Evolutionary conservation across 2,113 vertebrate species (phyloP).

Genomic region (Trogon melanurus): DNA sequence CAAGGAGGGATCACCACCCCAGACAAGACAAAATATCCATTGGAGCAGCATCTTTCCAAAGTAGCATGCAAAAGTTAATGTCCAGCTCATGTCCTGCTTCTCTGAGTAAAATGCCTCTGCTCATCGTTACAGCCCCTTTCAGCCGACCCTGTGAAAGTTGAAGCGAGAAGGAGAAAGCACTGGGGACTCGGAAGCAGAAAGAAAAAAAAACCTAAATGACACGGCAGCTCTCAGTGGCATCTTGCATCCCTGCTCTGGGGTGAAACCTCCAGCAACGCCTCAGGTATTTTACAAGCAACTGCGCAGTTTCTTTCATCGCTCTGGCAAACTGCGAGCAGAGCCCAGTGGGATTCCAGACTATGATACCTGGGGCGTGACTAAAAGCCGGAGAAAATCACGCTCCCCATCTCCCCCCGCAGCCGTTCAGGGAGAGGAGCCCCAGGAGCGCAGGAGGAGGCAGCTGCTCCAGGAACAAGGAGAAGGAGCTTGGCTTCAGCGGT

Average conservation of each 20-base stretch:
- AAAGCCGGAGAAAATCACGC: neutral
- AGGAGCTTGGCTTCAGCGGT: accelerated
- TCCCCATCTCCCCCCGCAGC: neutral
- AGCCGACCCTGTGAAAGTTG: neutral
- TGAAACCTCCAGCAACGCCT: neutral
- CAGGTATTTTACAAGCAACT: neutral
- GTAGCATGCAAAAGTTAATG: neutral
- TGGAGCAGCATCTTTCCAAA: neutral
- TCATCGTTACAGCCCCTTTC: neutral
- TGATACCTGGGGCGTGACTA: neutral
- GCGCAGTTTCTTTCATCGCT: neutral
- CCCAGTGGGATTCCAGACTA: neutral
- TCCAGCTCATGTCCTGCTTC: neutral
- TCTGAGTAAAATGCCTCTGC: neutral
- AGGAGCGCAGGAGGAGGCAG: neutral
- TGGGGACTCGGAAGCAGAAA: neutral
- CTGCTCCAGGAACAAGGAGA: neutral
- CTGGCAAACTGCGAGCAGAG: neutral
- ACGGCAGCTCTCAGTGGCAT: accelerated
- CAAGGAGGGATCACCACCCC: neutral
- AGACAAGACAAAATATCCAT: accelerated
- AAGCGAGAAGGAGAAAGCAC: neutral
- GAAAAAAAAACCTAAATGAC: neutral
- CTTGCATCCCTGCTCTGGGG: neutral
- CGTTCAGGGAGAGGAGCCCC: neutral